Evolutionary conservation across 2,888 invertebrate genomes (phyloP).

Genomic region (Pterostichus madidus): DNA sequence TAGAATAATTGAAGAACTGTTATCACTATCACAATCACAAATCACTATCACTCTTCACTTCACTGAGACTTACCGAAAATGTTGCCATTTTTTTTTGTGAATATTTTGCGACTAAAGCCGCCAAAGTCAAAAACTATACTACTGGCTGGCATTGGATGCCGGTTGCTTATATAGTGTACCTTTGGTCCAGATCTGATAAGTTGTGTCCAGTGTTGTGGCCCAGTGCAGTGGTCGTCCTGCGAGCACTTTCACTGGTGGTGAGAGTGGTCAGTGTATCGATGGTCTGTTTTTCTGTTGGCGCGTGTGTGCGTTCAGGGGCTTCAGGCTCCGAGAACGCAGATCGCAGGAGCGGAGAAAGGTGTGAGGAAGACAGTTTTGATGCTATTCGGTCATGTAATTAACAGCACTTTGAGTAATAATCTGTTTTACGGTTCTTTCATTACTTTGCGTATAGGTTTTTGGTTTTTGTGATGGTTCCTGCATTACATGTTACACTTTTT

Average conservation of each 20-base stretch:
- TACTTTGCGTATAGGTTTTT: constrained; percentile 47
- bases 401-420: constrained; percentile 58
- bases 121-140: constrained; percentile 70
- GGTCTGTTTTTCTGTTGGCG: constrained; percentile 58
- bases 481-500: constrained; percentile 54
- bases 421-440: constrained; percentile 58
- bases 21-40: constrained; percentile 29
- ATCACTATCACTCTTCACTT: constrained; percentile 45
- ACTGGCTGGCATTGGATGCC: constrained; percentile 69
- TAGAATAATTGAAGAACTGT: constrained; percentile 6
- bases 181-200: constrained; percentile 72
- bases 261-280: constrained; percentile 43
- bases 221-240: constrained; percentile 68
- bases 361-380: constrained; percentile 65
- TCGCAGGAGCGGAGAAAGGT: constrained; percentile 65
- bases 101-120: constrained; percentile 69
- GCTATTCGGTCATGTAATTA: constrained; percentile 47
- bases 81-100: constrained; percentile 68
- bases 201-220: constrained; percentile 70
- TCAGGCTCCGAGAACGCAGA: neutral
- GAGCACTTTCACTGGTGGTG: constrained; percentile 65
- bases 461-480: constrained; percentile 12
- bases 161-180: constrained; percentile 71
- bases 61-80: constrained; percentile 69
- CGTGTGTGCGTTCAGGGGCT: constrained; percentile 43